Conservation (phyloP, 1,140 invertebrate genomes). For the Callitettix versicolor region DNA sequence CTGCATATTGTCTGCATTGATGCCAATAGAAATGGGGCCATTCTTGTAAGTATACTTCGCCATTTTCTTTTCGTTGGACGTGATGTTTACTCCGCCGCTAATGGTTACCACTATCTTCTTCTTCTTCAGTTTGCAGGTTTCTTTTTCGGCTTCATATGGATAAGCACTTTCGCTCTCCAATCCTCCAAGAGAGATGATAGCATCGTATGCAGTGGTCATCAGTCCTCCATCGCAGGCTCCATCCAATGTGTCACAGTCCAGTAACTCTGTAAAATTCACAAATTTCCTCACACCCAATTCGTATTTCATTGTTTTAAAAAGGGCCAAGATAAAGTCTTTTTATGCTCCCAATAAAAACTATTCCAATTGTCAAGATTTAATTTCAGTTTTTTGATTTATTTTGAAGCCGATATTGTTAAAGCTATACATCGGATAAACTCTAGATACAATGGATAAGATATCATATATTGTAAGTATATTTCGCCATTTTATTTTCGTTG, state of each 20-base stretch:
- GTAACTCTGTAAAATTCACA: conserved; percentile 50
- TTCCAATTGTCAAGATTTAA: no score
- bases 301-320: no score
- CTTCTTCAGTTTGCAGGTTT: conserved; percentile 70
- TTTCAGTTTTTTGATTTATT: no score
- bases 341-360: no score
- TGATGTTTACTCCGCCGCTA: conserved; percentile 75
- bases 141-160: conserved; percentile 76
- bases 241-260: conserved; percentile 94
- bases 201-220: conserved; percentile 79
- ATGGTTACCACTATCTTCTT: conserved; percentile 59
- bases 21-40: conserved; percentile 92
- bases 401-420: no score
- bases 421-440: no score
- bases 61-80: conserved; percentile 84
- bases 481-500: conserved; percentile 86
- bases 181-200: conserved; percentile 74
- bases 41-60: conserved; percentile 83
- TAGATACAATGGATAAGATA: no score
- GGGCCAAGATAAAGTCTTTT: no score
- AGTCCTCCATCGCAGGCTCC: conserved; percentile 86
- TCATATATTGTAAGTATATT: conserved; percentile 80
- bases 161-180: conserved; percentile 85
- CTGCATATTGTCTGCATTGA: conserved; percentile 97
- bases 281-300: no score